Percentiles rank a stretch among this genome's conserved stretches.
Evolutionary conservation across 2,797 vertebrate genomes (phyloP).

Genomic region (Amniataba percoides): DNA sequence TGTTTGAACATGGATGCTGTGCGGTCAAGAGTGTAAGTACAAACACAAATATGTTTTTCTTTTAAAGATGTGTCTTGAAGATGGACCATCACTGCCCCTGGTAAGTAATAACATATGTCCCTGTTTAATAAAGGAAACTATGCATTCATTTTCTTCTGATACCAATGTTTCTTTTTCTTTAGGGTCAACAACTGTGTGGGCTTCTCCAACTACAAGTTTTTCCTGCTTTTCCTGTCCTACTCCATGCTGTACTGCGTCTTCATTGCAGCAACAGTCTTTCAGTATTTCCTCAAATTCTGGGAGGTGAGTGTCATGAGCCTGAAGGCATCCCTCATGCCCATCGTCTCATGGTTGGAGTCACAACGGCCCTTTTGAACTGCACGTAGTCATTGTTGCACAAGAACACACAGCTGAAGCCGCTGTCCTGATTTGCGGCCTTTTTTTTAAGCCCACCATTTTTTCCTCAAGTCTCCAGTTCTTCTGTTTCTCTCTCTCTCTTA

Average conservation of each 20-base stretch:
- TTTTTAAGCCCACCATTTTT: slow-evolving; percentile 10
- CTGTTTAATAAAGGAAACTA: neutral
- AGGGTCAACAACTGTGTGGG: slow-evolving; percentile 99
- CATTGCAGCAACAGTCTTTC: slow-evolving; percentile 94
- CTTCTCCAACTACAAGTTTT: slow-evolving; percentile 99
- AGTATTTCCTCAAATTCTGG: slow-evolving; percentile 98
- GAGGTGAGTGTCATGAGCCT: slow-evolving; percentile 87
- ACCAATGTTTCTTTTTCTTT: slow-evolving; percentile 4
- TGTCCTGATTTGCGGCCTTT: slow-evolving; percentile 23
- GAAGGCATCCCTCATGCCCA: neutral
- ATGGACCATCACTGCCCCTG: slow-evolving; percentile 99
- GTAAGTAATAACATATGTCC: slow-evolving; percentile 79
- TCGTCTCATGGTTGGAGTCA: slow-evolving; percentile 1
- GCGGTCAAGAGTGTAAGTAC: neutral
- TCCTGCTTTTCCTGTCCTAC: slow-evolving; percentile 96
- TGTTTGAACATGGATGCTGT: neutral
- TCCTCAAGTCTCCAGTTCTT: slow-evolving; percentile 34
- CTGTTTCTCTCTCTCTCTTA: slow-evolving; percentile 72
- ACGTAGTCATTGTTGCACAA: neutral
- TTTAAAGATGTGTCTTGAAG: slow-evolving; percentile 94
- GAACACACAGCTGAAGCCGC: neutral
- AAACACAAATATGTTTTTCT: slow-evolving; percentile 20
- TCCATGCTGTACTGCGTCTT: slow-evolving; percentile 95
- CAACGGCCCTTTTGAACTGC: slow-evolving; percentile 9
- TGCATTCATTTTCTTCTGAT: slow-evolving; percentile 6